Conservation (phyloP, 1,140 invertebrate species). For the Lepidurus arcticus region DNA sequence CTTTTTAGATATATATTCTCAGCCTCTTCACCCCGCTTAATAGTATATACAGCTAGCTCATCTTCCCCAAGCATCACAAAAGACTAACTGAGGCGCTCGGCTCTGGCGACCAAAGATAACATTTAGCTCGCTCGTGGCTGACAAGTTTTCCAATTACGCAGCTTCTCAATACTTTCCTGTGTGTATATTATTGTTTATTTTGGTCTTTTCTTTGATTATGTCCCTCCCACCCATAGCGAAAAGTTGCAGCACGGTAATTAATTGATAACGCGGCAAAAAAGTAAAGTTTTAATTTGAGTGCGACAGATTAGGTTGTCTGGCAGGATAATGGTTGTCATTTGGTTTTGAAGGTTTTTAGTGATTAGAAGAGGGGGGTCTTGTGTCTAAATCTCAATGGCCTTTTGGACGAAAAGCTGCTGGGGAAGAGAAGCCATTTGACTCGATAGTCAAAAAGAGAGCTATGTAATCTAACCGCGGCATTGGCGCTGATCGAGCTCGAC, state of each 20-base stretch:
- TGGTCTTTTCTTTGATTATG: neutral
- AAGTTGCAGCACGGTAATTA: neutral
- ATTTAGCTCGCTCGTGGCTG: neutral
- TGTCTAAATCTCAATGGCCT: neutral
- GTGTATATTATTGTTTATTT: neutral
- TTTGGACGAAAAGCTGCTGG: neutral
- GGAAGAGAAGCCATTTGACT: neutral
- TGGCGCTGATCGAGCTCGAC: neutral
- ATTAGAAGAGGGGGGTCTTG: neutral
- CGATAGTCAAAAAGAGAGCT: neutral
- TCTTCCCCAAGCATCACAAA: neutral
- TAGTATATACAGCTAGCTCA: neutral
- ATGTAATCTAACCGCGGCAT: slow-evolving; percentile 15
- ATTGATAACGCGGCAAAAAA: neutral
- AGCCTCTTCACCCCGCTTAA: neutral
- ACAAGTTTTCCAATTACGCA: neutral
- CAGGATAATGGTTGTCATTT: neutral
- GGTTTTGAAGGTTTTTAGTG: slow-evolving; percentile 9
- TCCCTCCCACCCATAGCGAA: neutral
- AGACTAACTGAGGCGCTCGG: neutral
- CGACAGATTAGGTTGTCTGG: slow-evolving; percentile 12
- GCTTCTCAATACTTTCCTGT: neutral
- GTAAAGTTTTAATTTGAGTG: neutral
- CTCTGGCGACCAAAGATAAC: slow-evolving; percentile 18
- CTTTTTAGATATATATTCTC: neutral